Evolutionary conservation across 2,888 invertebrate genomes (phyloP).

Genomic region (Nudaria mundana): DNA sequence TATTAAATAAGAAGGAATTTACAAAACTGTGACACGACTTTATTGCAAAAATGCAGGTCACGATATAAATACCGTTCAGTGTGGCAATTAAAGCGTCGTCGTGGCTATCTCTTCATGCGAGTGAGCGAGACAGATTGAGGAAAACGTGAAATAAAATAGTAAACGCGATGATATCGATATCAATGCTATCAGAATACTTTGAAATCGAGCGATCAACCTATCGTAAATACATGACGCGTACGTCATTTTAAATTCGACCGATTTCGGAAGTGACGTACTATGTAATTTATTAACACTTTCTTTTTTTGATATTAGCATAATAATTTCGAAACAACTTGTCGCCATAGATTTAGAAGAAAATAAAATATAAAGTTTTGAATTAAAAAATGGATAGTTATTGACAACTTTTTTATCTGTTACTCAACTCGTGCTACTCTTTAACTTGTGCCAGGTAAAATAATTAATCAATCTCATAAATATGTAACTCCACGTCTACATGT

Average conservation of each 20-base stretch:
- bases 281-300: conserved; percentile 14
- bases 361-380: too few species aligned
- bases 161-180: conserved; percentile 48
- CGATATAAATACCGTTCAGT: conserved; percentile 53
- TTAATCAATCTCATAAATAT: too few species aligned
- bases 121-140: conserved; percentile 65
- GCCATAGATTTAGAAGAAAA: too few species aligned
- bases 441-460: too few species aligned
- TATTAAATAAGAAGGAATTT: too few species aligned
- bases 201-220: conserved; percentile 31
- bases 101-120: conserved; percentile 26
- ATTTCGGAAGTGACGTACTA: conserved; percentile 14
- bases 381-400: too few species aligned
- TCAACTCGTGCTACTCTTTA: too few species aligned
- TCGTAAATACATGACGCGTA: conserved; percentile 16
- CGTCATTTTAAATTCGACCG: conserved; percentile 21
- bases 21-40: conserved; percentile 37
- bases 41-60: conserved; percentile 44
- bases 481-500: conserved; percentile 3
- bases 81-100: conserved; percentile 43
- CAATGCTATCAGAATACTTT: conserved; percentile 38
- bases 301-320: conserved; percentile 7
- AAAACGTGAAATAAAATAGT: conserved; percentile 68
- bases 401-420: too few species aligned
- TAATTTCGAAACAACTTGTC: conserved; percentile 2